These are phyloP conservation scores for Tupaia tana DNA, from an alignment of 2,113 vertebrate genomes.

Conservation along the genomic window DNA sequence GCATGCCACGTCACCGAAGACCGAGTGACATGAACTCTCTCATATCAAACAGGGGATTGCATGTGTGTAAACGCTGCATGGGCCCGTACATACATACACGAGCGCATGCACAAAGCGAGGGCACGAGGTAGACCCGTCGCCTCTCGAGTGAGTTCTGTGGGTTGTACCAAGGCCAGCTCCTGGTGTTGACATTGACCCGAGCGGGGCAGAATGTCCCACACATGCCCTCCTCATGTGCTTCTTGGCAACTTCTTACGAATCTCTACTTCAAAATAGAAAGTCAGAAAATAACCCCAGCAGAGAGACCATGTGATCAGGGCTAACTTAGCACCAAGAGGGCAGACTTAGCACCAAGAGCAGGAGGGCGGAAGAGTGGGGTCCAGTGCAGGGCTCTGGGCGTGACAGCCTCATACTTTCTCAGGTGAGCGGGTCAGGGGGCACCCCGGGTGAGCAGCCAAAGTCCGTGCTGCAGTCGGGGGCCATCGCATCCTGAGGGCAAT, in stretches of 20 bases:
- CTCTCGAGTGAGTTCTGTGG: background rate
- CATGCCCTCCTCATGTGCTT: background rate
- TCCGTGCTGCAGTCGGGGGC: fast-evolving
- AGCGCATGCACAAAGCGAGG: fast-evolving
- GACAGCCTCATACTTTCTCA: fast-evolving
- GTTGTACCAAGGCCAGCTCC: background rate
- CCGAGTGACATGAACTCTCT: background rate
- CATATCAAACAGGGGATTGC: background rate
- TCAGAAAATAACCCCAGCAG: background rate
- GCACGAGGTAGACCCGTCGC: too few relatives aligned
- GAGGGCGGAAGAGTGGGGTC: background rate
- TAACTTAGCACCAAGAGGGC: fast-evolving
- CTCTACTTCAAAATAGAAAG: background rate
- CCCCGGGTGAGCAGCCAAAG: background rate
- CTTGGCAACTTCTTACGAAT: background rate
- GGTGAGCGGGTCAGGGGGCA: background rate
- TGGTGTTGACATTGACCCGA: background rate
- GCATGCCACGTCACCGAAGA: background rate
- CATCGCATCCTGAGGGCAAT: fast-evolving
- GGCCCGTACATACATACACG: background rate
- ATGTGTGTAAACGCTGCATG: background rate
- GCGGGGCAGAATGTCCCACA: background rate
- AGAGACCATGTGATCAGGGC: too few relatives aligned
- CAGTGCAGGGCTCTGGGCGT: background rate
- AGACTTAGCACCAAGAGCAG: background rate